These are phyloP conservation scores for Catamblyrhynchus diadema DNA, from an alignment of 2,797 vertebrate species.

Conservation along the genomic window DNA sequence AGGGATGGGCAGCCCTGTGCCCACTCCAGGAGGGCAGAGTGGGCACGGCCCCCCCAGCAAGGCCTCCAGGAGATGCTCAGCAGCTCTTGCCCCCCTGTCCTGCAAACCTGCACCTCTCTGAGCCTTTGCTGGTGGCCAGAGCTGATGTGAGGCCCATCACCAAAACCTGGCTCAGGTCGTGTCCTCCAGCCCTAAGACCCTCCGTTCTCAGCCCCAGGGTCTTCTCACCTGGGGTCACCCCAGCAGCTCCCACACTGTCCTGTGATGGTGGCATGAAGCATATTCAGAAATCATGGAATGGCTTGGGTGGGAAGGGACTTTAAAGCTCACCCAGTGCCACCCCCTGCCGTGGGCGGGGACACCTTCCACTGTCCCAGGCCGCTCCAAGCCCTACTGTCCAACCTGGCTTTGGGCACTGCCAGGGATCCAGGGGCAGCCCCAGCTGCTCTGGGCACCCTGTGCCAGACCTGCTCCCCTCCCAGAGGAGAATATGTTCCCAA, in stretches of 20 bases:
- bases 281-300: background rate
- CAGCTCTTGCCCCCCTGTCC: background rate
- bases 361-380: background rate
- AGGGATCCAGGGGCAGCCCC: background rate
- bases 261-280: background rate
- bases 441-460: background rate
- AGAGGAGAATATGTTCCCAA: rapidly evolving
- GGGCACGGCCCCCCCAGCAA: background rate
- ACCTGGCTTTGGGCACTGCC: rapidly evolving
- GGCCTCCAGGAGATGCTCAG: background rate
- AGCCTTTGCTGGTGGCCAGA: background rate
- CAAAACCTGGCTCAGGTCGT: background rate
- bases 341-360: background rate
- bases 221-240: background rate
- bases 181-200: background rate
- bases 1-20: too few relatives aligned
- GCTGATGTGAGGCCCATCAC: background rate
- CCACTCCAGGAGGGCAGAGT: background rate
- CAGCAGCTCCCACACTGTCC: background rate
- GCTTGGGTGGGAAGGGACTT: background rate
- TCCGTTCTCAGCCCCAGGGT: background rate
- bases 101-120: background rate
- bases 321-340: background rate
- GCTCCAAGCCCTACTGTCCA: background rate
- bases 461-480: background rate